A percentile compares a stretch with the other conserved stretches of the same genome.
Conservation (phyloP, 2,113 vertebrate species). For the Mesocricetus auratus region DNA sequence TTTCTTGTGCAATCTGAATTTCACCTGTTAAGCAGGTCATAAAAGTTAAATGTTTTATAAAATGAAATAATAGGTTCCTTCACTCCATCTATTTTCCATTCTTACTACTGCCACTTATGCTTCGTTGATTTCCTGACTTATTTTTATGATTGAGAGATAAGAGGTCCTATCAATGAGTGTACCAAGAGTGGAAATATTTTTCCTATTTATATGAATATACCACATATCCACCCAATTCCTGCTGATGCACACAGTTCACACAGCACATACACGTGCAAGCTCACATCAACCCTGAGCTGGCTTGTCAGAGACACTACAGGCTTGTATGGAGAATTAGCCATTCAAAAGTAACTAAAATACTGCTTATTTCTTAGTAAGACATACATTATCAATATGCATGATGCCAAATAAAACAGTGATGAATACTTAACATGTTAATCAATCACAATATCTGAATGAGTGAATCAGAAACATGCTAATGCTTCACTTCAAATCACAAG, state of each 20-base stretch:
- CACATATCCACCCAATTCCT: neutral
- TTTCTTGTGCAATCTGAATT: neutral
- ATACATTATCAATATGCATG: neutral
- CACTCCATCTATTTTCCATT: neutral
- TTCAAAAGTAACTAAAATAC: neutral
- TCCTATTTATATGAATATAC: neutral
- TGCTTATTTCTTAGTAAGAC: neutral
- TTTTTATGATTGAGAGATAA: neutral
- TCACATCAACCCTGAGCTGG: neutral
- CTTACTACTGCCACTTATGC: neutral
- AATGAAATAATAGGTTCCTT: neutral
- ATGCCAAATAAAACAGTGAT: neutral
- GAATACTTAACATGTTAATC: neutral
- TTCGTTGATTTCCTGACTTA: neutral
- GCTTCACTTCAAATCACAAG: neutral
- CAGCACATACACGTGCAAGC: neutral
- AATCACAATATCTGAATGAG: neutral
- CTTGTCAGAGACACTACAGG: neutral
- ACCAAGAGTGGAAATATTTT: neutral
- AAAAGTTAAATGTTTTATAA: conserved; percentile 24
- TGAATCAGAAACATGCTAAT: neutral
- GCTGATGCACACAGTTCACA: neutral
- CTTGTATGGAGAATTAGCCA: neutral
- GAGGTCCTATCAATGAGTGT: fast-evolving
- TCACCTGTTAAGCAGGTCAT: neutral